Base-by-base conservation (phyloP, 2,113 vertebrate genomes). In the Cygnus atratus region DNA sequence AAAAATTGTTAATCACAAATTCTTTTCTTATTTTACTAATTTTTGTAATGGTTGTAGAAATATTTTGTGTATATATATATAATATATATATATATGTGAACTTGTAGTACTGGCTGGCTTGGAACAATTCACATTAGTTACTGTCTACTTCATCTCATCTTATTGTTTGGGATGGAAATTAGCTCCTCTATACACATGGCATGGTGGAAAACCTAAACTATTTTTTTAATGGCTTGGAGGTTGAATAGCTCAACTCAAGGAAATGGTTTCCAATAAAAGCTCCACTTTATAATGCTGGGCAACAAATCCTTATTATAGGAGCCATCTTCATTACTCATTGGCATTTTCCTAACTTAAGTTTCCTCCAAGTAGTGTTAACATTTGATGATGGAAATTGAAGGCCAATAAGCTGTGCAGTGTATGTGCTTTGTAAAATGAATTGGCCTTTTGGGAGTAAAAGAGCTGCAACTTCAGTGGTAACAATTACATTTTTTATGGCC, bases 401-500 rank as follows among this genome's bases (percentile, higher is more conserved):
- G 39, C 83, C n/a, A 91, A 73, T 95, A 96, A 94, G 48, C 67
- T 79, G 46, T 71, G 61, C 31, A 50, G 58, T 46, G 33, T 63
- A 74, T 66, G 74, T 54, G 54, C 31, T 94, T 86, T 90, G 66
- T 78, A 87, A 95, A 93, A 95, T 83, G 81, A 95, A 93, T 84
- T 78, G 52, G 52, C 46, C 48, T 81, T 75, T 73, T 82, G 87
- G 72, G 85, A 94, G 93, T 15, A 92, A 44, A 84, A 75, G 72
- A 96, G 39, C 83, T 92, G 75, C 52, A 85, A 70, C 67, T 94
- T 88, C 80, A 79, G 61, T 79, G 82, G 66, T 87, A 96, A 92
- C 88, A 95, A 93, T 95, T 96, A 96, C 77, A 50, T 74, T 95
- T 52, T 96, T 97, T 97, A 97, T 90, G 78, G 70, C 37, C 58